phyloP scores from a whole-genome alignment of 2,888 invertebrate genomes.

The Eristalinus sepulchralis region DNA sequence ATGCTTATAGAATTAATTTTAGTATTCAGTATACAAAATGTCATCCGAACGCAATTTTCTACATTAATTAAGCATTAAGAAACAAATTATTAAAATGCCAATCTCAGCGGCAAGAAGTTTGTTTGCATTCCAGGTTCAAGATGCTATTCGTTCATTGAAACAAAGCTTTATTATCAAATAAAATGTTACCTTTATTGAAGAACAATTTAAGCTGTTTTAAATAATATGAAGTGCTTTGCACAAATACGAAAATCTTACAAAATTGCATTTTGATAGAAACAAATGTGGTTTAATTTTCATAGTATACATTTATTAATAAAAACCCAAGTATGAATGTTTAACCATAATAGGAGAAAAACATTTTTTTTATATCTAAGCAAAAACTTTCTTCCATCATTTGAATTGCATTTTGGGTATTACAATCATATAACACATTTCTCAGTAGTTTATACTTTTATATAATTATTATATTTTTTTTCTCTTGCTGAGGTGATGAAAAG shows the following conservation, averaged over 20 bases:
- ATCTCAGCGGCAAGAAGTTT: too few relatives aligned
- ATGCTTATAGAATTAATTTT: too few relatives aligned
- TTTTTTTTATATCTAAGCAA: constrained; percentile 18
- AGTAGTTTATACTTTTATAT: constrained; percentile 8
- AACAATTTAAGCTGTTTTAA: constrained; percentile 66
- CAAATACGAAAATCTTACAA: constrained; percentile 57
- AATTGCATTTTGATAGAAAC: constrained; percentile 55
- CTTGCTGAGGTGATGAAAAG: neutral
- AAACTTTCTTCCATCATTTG: neutral
- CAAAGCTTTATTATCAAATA: constrained; percentile 49
- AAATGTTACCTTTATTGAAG: constrained; percentile 65
- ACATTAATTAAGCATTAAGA: too few relatives aligned
- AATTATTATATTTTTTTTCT: neutral
- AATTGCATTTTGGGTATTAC: neutral
- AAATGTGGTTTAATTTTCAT: constrained; percentile 52
- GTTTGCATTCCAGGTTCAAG: too few relatives aligned
- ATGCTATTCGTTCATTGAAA: constrained; percentile 17
- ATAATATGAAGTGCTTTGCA: constrained; percentile 62
- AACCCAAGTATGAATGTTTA: constrained; percentile 38
- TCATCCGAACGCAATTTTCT: too few relatives aligned
- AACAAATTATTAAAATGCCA: too few relatives aligned
- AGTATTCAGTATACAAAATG: too few relatives aligned
- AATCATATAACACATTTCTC: constrained; percentile 1
- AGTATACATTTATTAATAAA: constrained; percentile 36
- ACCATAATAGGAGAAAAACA: constrained; percentile 28